A percentile compares a stretch with the other conserved stretches of the same genome.
phyloP scores from a whole-genome alignment of 2,888 invertebrate genomes.

The Euplexia lucipara region DNA sequence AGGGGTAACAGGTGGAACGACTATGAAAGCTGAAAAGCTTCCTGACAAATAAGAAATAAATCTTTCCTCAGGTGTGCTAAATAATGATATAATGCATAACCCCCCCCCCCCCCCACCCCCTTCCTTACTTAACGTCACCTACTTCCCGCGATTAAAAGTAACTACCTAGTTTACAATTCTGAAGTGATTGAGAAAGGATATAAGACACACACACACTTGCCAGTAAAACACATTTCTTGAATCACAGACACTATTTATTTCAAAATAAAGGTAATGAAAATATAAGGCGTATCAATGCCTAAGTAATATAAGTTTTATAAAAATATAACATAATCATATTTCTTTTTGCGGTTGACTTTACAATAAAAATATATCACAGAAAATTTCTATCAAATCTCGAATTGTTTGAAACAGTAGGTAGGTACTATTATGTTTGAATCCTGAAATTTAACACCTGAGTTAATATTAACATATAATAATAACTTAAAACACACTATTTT shows the following conservation, averaged over 20 bases:
- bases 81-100: too few species aligned
- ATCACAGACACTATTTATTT: constrained; percentile 58
- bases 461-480: constrained; percentile 6
- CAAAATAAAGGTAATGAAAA: constrained; percentile 24
- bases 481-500: constrained; percentile 5
- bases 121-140: too few species aligned
- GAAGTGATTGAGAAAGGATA: not conserved
- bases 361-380: constrained; percentile 50
- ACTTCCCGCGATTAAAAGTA: too few species aligned
- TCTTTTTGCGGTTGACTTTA: constrained; percentile 10
- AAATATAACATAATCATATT: not conserved
- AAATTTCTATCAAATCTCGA: not conserved
- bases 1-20: too few species aligned
- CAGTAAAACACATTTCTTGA: constrained; percentile 13
- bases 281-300: constrained; percentile 11
- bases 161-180: not conserved
- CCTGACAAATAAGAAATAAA: not conserved
- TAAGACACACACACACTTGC: too few species aligned
- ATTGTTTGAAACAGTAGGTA: not conserved
- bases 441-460: constrained; percentile 2
- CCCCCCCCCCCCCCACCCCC: too few species aligned
- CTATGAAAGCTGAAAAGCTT: not conserved
- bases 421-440: not conserved
- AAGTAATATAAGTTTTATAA: not conserved
- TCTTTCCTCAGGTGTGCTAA: too few species aligned